These are phyloP conservation scores for Columbina picui DNA, from an alignment of 2,113 vertebrate species.

Conservation along the genomic window DNA sequence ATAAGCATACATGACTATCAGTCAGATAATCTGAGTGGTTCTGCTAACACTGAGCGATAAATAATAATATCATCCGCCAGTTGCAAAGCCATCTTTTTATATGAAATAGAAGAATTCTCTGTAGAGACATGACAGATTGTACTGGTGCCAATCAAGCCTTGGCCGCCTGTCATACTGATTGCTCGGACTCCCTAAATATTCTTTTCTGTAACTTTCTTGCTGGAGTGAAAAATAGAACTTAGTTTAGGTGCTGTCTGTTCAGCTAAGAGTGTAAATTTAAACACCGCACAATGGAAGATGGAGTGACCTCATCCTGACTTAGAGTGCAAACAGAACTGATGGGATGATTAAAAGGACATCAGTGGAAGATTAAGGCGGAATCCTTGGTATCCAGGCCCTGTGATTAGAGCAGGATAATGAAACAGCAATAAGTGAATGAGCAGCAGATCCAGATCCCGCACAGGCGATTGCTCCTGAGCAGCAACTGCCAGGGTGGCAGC, in stretches of 20 bases:
- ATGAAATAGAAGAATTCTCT: not conserved
- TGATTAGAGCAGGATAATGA: slow-evolving; percentile 48
- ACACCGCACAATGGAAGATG: not conserved
- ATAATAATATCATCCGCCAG: not conserved
- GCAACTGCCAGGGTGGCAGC: not conserved
- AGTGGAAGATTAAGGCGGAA: slow-evolving; percentile 50
- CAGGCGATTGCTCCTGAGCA: not conserved
- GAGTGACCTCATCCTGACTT: not conserved
- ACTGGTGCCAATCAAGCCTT: not conserved
- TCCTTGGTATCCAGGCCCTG: slow-evolving; percentile 8
- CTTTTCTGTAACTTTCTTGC: not conserved
- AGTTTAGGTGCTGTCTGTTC: not conserved
- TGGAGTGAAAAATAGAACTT: not conserved
- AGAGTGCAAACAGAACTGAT: not conserved
- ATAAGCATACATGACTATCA: not conserved
- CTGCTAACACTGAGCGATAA: not conserved
- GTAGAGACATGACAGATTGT: not conserved
- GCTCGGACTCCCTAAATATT: not conserved
- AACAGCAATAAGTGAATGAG: slow-evolving; percentile 24
- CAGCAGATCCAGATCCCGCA: not conserved
- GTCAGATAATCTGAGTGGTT: not conserved
- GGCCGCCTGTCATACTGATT: not conserved
- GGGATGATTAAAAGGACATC: slow-evolving; percentile 46
- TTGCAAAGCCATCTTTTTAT: not conserved
- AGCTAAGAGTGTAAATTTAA: not conserved